Conservation (phyloP, 2,797 vertebrate genomes). For the Sarcoramphus papa region DNA sequence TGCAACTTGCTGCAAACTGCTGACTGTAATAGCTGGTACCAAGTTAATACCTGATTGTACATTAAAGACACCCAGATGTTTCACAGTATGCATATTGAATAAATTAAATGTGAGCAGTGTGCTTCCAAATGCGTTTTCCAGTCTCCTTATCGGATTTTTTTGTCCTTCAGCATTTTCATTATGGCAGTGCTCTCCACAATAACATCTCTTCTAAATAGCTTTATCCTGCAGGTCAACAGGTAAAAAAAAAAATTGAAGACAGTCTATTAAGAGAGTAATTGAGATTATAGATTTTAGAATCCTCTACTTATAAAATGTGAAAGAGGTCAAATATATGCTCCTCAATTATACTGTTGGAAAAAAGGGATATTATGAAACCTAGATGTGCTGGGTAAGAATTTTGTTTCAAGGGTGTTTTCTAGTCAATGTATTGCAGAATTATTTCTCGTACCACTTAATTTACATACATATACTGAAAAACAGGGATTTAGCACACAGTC, state of each 20-base stretch:
- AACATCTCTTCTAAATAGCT: constrained; percentile 35
- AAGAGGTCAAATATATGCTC: constrained; percentile 24
- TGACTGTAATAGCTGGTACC: not conserved
- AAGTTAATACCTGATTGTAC: not conserved
- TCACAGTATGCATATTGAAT: not conserved
- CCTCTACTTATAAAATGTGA: not conserved
- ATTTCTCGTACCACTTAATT: not conserved
- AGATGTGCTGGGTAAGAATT: not conserved
- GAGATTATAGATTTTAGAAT: constrained; percentile 49
- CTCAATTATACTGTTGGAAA: not conserved
- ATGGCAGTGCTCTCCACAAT: not conserved
- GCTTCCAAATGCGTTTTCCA: not conserved
- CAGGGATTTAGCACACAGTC: not conserved
- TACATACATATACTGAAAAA: not conserved
- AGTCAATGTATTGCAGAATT: not conserved
- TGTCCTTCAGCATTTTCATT: constrained; percentile 54
- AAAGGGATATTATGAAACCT: not conserved
- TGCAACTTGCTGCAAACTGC: not conserved
- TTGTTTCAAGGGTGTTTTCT: not conserved
- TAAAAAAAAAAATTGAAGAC: not conserved
- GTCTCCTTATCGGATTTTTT: constrained; percentile 28
- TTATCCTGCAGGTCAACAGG: constrained; percentile 33
- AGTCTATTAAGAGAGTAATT: constrained; percentile 49
- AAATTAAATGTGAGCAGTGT: not conserved
- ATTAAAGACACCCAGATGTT: constrained; percentile 3